Conservation (phyloP, 2,797 vertebrate species). For the Enteromius viviparus region DNA sequence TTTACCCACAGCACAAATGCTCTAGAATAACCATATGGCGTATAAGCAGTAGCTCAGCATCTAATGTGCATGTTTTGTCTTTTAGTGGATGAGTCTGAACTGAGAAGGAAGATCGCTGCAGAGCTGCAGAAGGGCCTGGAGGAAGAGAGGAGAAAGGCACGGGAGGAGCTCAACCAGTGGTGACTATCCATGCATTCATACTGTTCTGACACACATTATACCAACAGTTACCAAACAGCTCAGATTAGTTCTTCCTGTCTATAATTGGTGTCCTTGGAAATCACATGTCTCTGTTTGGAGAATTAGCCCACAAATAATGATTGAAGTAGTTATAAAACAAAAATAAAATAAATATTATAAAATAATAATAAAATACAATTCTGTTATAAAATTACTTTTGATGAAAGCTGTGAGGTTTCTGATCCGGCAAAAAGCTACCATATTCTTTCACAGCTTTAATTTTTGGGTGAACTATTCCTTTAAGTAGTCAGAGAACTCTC, state of each 20-base stretch:
- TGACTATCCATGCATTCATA: slow-evolving; percentile 63
- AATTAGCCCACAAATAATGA: background rate
- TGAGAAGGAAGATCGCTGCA: slow-evolving; percentile 90
- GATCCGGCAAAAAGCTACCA: background rate
- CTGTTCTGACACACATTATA: background rate
- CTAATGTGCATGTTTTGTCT: slow-evolving; percentile 18
- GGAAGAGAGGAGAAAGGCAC: slow-evolving; percentile 83
- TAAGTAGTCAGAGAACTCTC: background rate
- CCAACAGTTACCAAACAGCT: background rate
- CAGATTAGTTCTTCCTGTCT: background rate
- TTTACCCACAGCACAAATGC: background rate
- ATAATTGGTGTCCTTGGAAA: background rate
- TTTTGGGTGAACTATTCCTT: background rate
- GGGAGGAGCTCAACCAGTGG: slow-evolving; percentile 87
- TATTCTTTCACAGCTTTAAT: background rate
- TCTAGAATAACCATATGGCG: background rate
- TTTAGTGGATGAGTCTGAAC: slow-evolving; percentile 86
- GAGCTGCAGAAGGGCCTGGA: slow-evolving; percentile 87
- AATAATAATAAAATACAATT: background rate
- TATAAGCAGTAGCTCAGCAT: background rate
- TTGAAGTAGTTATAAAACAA: background rate
- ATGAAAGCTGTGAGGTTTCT: background rate
- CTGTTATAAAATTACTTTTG: background rate
- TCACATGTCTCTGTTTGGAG: background rate
- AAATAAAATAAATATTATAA: background rate